A percentile compares a stretch with the other conserved stretches of the same genome.
Evolutionary conservation across 2,797 vertebrate genomes (phyloP).

Genomic region (Sylvia borin): DNA sequence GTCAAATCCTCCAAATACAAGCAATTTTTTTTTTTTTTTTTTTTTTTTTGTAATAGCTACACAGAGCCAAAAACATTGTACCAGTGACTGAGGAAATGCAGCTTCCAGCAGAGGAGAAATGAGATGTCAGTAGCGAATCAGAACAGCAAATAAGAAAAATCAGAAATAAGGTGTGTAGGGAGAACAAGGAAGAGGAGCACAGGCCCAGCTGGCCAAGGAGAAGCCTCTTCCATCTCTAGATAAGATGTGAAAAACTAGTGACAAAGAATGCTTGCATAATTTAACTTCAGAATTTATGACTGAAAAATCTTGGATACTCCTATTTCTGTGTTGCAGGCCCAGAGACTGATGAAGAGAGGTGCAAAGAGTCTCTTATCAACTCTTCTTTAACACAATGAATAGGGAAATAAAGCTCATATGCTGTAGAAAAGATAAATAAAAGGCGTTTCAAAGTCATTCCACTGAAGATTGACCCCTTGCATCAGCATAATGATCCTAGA

Average conservation of each 20-base stretch:
- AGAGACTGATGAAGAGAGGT: neutral
- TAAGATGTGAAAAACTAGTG: neutral
- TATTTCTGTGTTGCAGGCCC: neutral
- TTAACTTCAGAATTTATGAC: neutral
- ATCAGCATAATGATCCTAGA: neutral
- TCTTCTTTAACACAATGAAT: neutral
- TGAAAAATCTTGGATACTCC: neutral
- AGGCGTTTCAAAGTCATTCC: neutral
- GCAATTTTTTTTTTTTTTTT: neutral
- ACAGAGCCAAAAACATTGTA: neutral
- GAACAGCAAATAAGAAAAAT: neutral
- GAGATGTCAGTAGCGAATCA: neutral
- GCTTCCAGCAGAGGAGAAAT: neutral
- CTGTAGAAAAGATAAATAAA: neutral
- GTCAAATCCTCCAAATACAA: neutral
- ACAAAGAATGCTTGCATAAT: neutral
- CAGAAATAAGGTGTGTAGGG: neutral
- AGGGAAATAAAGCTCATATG: accelerated
- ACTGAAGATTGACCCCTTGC: neutral
- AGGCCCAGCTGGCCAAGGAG: neutral
- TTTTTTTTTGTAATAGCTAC: neutral
- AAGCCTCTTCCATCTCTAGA: neutral
- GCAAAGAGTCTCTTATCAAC: neutral
- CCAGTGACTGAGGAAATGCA: neutral
- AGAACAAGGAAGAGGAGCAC: neutral